Evolutionary conservation across 2,888 invertebrate genomes (phyloP).

Genomic region (Caenorhabditis becei): DNA sequence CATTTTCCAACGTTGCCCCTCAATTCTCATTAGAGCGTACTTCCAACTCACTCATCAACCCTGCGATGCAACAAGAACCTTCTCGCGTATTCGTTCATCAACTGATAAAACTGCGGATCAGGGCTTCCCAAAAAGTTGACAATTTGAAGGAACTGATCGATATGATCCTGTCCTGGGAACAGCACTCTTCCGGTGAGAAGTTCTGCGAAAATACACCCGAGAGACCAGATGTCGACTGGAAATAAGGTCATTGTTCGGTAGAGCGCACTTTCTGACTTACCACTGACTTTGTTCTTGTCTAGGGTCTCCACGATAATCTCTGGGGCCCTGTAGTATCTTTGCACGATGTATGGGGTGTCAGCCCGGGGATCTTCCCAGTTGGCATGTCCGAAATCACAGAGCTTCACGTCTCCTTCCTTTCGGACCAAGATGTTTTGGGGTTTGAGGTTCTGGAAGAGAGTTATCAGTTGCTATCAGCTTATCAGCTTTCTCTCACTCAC

Average conservation of each 20-base stretch:
- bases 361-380: conserved; percentile 89
- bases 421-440: conserved; percentile 99
- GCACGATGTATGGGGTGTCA: conserved; percentile 99
- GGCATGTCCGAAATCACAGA: conserved; percentile 98
- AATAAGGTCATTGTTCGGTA: neutral
- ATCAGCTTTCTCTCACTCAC: conserved; percentile 50
- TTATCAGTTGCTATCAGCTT: neutral
- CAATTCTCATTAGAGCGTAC: neutral
- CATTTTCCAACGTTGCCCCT: too few relatives aligned
- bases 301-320: conserved; percentile 91
- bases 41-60: conserved; percentile 3
- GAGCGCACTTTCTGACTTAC: conserved; percentile 7
- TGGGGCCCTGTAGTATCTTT: conserved; percentile 97
- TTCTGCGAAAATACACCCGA: conserved; percentile 96
- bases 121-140: conserved; percentile 69
- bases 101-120: conserved; percentile 46
- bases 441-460: conserved; percentile 90
- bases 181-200: conserved; percentile 98
- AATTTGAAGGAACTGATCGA: conserved; percentile 79
- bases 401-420: conserved; percentile 98
- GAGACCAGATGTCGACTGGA: conserved; percentile 76
- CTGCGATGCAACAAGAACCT: conserved; percentile 91
- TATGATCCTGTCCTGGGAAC: conserved; percentile 95
- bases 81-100: conserved; percentile 85
- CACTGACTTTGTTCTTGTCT: conserved; percentile 90